Conservation (phyloP, 1,140 invertebrate genomes). For the Drosophila tristis region DNA sequence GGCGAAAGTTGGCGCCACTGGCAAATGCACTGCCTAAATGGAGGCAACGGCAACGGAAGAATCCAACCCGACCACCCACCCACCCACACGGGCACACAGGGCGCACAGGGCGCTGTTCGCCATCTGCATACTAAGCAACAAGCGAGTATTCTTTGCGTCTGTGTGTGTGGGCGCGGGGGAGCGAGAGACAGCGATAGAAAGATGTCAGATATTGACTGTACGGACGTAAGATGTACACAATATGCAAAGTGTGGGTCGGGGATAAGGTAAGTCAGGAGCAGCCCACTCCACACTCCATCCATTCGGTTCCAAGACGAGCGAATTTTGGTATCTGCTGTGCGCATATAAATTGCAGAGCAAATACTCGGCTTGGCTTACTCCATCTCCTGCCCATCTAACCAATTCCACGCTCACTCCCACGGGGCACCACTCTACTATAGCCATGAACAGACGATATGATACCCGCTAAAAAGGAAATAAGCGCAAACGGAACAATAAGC, state of each 20-base stretch:
- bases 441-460: too few species aligned
- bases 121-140: slow-evolving; percentile 72
- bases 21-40: slow-evolving; percentile 63
- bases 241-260: slow-evolving; percentile 61
- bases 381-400: too few species aligned
- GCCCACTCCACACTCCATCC: slow-evolving; percentile 11
- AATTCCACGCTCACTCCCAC: too few species aligned
- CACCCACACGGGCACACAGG: slow-evolving; percentile 7
- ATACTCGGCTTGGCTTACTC: slow-evolving; percentile 24
- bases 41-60: slow-evolving; percentile 3
- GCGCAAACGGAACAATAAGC: too few species aligned
- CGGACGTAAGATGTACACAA: slow-evolving; percentile 52
- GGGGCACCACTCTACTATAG: too few species aligned
- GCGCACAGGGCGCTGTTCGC: slow-evolving; percentile 21
- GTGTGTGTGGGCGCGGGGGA: slow-evolving; percentile 6
- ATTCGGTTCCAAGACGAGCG: too few species aligned
- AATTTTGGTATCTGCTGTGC: slow-evolving; percentile 49
- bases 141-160: slow-evolving; percentile 40
- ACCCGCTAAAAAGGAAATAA: too few species aligned
- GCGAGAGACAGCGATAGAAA: background rate
- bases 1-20: slow-evolving; percentile 45
- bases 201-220: slow-evolving; percentile 68
- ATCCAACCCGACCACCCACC: background rate
- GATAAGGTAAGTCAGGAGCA: slow-evolving; percentile 37
- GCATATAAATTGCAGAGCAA: slow-evolving; percentile 56